phyloP scores from a whole-genome alignment of 2,113 vertebrate species.

The Oncorhynchus tshawytscha region DNA sequence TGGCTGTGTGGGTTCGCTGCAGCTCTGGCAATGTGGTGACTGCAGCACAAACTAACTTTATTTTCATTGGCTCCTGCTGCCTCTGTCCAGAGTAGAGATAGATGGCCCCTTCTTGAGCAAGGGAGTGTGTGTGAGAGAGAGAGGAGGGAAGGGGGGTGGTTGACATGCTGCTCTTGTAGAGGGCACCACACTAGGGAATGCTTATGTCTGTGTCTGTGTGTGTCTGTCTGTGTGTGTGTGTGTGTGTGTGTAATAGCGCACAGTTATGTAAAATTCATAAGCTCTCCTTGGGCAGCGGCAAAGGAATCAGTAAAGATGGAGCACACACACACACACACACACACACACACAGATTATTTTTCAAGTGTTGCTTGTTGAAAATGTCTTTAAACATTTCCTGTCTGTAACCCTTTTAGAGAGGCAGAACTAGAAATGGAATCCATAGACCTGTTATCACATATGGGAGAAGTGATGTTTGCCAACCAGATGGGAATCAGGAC shows the following conservation, averaged over 20 bases:
- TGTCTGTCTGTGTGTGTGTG: too few species aligned
- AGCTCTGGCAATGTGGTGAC: conserved; percentile 25
- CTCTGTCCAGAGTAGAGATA: conserved; percentile 24
- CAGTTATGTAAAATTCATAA: conserved; percentile 28
- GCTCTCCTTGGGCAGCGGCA: neutral
- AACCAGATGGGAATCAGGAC: too few species aligned
- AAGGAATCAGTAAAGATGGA: neutral
- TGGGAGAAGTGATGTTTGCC: too few species aligned
- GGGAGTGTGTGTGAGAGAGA: neutral
- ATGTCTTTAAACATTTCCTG: too few species aligned
- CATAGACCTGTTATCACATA: too few species aligned
- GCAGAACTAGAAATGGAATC: too few species aligned
- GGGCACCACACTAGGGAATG: neutral
- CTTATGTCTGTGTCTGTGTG: neutral
- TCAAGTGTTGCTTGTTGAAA: too few species aligned
- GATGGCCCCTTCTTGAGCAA: conserved; percentile 1
- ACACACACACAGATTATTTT: too few species aligned
- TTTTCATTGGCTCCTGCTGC: conserved; percentile 39
- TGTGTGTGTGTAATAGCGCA: neutral
- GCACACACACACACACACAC: neutral
- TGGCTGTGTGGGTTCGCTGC: conserved; percentile 36
- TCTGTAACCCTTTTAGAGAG: too few species aligned
- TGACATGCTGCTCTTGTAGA: neutral
- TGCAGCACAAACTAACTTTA: conserved; percentile 11
- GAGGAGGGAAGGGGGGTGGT: neutral